Evolutionary conservation across 2,113 vertebrate genomes (phyloP).

Genomic region (Apaloderma vittatum): DNA sequence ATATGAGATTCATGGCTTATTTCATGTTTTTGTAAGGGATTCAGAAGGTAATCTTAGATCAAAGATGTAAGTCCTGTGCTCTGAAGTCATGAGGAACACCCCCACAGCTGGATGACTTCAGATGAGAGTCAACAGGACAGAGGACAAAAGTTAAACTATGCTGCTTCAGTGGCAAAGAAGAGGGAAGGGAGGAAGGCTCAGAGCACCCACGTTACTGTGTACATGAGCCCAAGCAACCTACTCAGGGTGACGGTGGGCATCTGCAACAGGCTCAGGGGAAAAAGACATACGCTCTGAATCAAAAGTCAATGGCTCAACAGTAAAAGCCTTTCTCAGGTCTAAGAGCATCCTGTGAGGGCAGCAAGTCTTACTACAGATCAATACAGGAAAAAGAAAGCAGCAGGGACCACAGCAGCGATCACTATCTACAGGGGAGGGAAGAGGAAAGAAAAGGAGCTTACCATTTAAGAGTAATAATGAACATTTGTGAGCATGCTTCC

Average conservation of each 20-base stretch:
- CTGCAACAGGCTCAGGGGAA: neutral
- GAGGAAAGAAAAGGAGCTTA: neutral
- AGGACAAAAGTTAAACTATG: neutral
- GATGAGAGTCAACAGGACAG: neutral
- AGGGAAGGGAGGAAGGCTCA: neutral
- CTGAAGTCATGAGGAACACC: neutral
- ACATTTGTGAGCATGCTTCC: neutral
- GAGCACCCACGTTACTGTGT: neutral
- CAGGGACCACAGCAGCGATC: neutral
- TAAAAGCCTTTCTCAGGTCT: neutral
- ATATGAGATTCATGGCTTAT: neutral
- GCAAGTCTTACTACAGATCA: neutral
- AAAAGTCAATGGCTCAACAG: neutral
- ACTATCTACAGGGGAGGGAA: neutral
- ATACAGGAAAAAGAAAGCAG: slow-evolving; percentile 8
- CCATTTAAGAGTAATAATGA: slow-evolving; percentile 3
- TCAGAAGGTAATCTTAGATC: neutral
- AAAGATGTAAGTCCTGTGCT: neutral
- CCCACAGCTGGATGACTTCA: neutral
- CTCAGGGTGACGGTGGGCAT: neutral
- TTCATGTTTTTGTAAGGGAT: neutral
- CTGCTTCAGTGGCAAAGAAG: neutral
- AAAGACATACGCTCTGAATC: neutral
- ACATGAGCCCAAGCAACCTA: neutral
- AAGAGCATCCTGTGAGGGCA: neutral